Base-by-base conservation (phyloP, 2,113 vertebrate genomes). In the Tupaia tana region DNA sequence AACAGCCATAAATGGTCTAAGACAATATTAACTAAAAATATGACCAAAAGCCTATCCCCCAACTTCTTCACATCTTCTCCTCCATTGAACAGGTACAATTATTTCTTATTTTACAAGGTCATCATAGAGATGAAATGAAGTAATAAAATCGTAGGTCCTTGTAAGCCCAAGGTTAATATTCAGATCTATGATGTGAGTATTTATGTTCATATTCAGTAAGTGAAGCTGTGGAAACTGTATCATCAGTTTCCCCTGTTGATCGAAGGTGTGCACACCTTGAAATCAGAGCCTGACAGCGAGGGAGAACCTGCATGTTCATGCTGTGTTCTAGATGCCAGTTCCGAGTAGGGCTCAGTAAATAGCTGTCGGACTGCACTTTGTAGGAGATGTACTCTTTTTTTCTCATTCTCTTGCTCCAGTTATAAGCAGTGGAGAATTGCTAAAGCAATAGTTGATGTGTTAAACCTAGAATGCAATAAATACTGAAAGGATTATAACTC, bases 331-430 rank as follows among this genome's bases (percentile, higher is more conserved):
- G 7, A 7, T 2, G 31, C 22, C 2, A 20, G 83, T 63, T 52
- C 43, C 1, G 25, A 9, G 20, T 7, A 9, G 52, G 24, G 2
- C 78, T 52, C 1, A 1, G 20, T 3, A 25, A 14, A 9, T 4
- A 31, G 27, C 84, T 15, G 2, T 3, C 3, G 10, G 10, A 29
- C 52, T 74, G 24, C 0, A 2, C 27, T 66, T 66, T 54, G n/a
- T 10, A 56, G 81, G 71, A 29, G 64, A 9, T 19, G 25, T 6
- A 0, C 43, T 7, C 20, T 82, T 59, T 82, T 59, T 2, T 67
- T 64, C 16, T 59, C 20, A 7, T 16, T 2, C 11, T n/a, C 43
- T 25, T 59, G 24, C 9, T 43, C 31, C 24, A 3, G 2, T 0
- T 3, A 8, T 7, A 70, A 93, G 79, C 11, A 16, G 22, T 0